Conservation (phyloP, 2,797 vertebrate genomes). For the Alauda arvensis region DNA sequence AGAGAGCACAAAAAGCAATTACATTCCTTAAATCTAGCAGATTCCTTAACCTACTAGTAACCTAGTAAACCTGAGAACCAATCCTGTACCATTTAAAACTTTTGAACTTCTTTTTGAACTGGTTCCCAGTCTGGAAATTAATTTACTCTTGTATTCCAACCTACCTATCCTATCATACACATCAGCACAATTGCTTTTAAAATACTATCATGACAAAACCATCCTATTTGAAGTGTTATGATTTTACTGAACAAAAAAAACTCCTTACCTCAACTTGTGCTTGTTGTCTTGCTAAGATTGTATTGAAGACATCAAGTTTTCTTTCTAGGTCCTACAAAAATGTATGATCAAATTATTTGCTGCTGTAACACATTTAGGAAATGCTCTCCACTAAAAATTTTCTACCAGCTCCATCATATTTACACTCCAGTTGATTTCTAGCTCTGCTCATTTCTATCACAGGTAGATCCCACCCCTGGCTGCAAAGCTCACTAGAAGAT, state of each 20-base stretch:
- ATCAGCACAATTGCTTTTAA: background rate
- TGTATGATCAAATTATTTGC: background rate
- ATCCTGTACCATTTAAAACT: background rate
- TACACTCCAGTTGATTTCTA: background rate
- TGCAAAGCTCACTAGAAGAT: background rate
- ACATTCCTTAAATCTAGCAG: background rate
- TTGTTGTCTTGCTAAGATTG: slow-evolving; percentile 88
- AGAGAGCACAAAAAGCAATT: background rate
- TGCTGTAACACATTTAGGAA: background rate
- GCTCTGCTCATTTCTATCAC: background rate
- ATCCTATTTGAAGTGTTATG: background rate
- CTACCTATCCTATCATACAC: background rate
- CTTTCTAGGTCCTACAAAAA: slow-evolving; percentile 86
- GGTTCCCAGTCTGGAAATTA: background rate
- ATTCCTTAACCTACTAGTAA: background rate
- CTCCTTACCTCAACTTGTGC: slow-evolving; percentile 88
- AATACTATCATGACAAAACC: background rate
- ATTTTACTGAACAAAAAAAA: background rate
- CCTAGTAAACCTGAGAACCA: background rate
- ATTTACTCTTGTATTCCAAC: background rate
- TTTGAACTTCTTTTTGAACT: background rate
- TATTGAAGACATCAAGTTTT: slow-evolving; percentile 91
- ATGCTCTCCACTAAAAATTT: background rate
- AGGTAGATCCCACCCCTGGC: background rate
- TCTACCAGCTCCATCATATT: background rate